Base-by-base conservation (phyloP, 1,140 invertebrate genomes). In the Sogatella furcifera region DNA sequence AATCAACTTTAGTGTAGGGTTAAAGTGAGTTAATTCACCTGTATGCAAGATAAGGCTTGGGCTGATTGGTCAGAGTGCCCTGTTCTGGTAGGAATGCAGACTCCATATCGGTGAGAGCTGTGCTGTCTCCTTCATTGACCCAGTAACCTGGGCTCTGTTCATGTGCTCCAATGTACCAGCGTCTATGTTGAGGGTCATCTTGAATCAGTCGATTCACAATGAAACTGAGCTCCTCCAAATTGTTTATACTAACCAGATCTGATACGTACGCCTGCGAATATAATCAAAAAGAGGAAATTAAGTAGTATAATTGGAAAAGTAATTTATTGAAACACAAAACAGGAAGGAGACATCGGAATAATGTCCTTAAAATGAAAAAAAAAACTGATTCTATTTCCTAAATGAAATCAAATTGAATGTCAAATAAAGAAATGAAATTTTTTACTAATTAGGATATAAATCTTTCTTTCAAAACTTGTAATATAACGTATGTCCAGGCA, bases 161-260 rank as follows among this genome's bases (percentile, higher is more conserved):
- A 46, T 81, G 81, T 1, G 84, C 83, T 19, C 89, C 87, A 22
- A 88, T 85, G 65, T 91, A 94, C 89, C 92, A 96, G n/a, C 81
- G 79, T 53, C 86, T 78, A 71, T 90, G 88, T 62, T 92, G 86
- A 21, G 90, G 90, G 77, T 95, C 91, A 65, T 88, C 79, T 67
- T 81, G 76, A 65, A 86, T 81, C 6, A 97, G 74, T 66, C 90
- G 83, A 62, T 87, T 79, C 1, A 91, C 77, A 13, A 95, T 75
- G 70, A 93, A 95, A 0, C 85, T 80, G 78, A 95, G 92, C 70
- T 97, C 91, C 58, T 95, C 92, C 4, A 86, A 73, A 54, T 77
- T 84, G 69, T 88, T 89, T 9, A 95, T 80, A 62, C 86, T 84
- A 0, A 89, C 75, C 38, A 97, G 71, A 69, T 95, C 89, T 15